Base-by-base conservation (phyloP, 92 coral and sea anemone species). In the Palythoa grandis region DNA sequence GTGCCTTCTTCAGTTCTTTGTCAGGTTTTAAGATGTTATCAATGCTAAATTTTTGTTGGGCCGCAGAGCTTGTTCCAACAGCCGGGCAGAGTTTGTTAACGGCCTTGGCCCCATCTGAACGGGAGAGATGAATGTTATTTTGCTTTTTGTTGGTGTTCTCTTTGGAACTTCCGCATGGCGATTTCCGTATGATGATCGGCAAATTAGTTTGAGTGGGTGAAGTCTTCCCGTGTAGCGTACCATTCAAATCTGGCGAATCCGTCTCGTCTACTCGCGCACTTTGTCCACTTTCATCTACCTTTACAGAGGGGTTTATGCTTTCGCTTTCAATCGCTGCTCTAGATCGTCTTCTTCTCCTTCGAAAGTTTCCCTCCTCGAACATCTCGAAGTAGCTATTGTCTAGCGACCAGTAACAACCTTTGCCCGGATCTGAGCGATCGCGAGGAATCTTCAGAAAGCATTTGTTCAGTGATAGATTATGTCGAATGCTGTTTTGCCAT, bases 401-500 rank as follows among this genome's bases (percentile, higher is more conserved):
- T 17, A 97, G 90, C 14, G 98, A 77, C 99, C 99, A 97, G 87
- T 97, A 97, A 71, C 99, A 97, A 19, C 99, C 99, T 76, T 97
- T 97, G 4, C 99, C 99, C 0, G 99, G 99, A 67, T 97, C 99
- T 1, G 97, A 91, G 76, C 93, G 92, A 65, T 95, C 98, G 68
- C 99, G 93, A 19, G 98, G 97, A 16, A 95, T 89, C 80, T 97
- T 97, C 53, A 97, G 94, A 74, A 97, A 97, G 87, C 99, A 97
- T 86, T 97, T 95, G 85, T 97, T 97, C 54, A 97, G 87, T 54
- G 99, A 97, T 24, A 97, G 74, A 66, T 97, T 97, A 78, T 97
- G 99, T 22, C 99, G 87, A 20, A 97, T 97, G 84, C 99, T 97
- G 87, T 97, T 97, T 77, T 97, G 99, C 99, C 99, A 97, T 11